These are phyloP conservation scores for Chrysodeixis includens DNA, from an alignment of 2,888 invertebrate genomes.

Conservation along the genomic window DNA sequence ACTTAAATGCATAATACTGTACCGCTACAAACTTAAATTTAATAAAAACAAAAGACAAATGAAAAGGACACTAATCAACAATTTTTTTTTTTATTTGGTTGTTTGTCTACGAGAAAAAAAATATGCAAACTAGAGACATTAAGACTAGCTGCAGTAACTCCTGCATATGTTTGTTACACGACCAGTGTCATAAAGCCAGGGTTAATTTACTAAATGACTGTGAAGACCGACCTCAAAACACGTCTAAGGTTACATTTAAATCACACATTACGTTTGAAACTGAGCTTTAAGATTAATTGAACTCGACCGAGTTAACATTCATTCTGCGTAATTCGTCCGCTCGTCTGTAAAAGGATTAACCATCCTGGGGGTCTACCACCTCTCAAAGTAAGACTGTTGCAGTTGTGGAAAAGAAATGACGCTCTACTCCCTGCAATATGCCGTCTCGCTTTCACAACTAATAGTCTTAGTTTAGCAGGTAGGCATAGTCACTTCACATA, in stretches of 20 bases:
- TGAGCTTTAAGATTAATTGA: slow-evolving; percentile 5
- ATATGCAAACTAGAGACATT: too few species aligned
- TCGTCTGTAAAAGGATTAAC: slow-evolving; percentile 3
- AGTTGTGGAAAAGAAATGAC: too few species aligned
- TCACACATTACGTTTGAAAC: background rate
- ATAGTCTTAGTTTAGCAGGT: too few species aligned
- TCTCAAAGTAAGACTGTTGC: background rate
- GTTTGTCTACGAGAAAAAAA: too few species aligned
- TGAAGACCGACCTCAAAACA: background rate
- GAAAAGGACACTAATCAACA: too few species aligned
- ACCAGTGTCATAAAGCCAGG: background rate
- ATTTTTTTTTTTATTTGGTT: too few species aligned
- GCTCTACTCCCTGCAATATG: too few species aligned
- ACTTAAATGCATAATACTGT: too few species aligned
- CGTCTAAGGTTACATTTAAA: slow-evolving; percentile 1
- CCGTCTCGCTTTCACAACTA: too few species aligned
- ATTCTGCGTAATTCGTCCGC: slow-evolving; percentile 6
- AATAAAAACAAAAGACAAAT: too few species aligned
- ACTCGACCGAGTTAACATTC: slow-evolving; percentile 8
- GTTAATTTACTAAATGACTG: background rate
- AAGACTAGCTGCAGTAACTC: too few species aligned
- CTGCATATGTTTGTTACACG: background rate
- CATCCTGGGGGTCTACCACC: background rate
- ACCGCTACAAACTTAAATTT: too few species aligned
- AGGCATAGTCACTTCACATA: background rate